Evolutionary conservation across 2,113 vertebrate species (phyloP).

Genomic region (Piprites chloris): DNA sequence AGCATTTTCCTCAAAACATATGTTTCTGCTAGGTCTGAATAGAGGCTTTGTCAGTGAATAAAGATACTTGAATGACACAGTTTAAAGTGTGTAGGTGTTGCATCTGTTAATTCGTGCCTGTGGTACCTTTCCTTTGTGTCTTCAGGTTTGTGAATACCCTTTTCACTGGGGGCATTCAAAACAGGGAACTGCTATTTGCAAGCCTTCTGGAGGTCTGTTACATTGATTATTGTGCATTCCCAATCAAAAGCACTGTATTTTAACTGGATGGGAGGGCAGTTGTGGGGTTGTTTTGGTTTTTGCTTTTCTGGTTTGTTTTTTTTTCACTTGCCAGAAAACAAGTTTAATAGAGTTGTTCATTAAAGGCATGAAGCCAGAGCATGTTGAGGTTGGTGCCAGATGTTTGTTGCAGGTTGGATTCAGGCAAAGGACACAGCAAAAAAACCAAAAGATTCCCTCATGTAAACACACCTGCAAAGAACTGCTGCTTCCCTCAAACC

Average conservation of each 20-base stretch:
- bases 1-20: background rate
- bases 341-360: background rate
- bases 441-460: background rate
- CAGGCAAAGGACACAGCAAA: background rate
- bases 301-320: background rate
- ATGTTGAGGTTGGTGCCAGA: background rate
- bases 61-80: background rate
- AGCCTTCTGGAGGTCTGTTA: background rate
- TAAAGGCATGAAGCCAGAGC: background rate
- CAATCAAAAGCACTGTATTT: background rate
- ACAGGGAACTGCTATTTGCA: background rate
- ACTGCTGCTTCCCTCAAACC: background rate
- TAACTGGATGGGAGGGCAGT: background rate
- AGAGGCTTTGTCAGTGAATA: background rate
- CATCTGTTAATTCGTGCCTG: background rate
- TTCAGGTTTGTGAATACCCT: background rate
- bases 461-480: background rate
- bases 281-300: background rate
- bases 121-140: background rate
- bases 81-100: background rate
- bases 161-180: background rate
- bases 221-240: rapidly evolving
- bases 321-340: background rate
- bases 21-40: background rate
- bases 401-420: background rate